Conservation (phyloP, 2,888 invertebrate species). For the Leptogaster cylindrica region DNA sequence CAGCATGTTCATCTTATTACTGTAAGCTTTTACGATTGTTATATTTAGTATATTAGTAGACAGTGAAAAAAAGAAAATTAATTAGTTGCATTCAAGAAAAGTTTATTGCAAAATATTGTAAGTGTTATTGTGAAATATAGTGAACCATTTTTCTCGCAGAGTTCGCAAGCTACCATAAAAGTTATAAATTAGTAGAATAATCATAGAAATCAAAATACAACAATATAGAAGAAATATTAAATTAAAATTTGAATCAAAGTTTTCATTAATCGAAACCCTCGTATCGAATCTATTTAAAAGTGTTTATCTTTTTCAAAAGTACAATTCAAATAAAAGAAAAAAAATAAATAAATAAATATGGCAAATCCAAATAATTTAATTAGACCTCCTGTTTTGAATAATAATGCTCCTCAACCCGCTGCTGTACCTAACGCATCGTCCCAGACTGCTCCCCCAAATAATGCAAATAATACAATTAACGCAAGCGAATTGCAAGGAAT, state of each 20-base stretch:
- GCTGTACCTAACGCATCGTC: neutral
- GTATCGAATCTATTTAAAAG: no score
- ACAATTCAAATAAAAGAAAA: no score
- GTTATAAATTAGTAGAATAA: neutral
- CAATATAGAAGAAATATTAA: neutral
- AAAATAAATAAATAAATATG: neutral
- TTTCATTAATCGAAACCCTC: no score
- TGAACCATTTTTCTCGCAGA: neutral
- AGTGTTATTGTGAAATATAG: no score
- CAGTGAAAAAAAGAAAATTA: neutral
- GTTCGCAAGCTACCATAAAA: neutral
- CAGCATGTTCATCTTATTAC: neutral
- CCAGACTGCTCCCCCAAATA: neutral
- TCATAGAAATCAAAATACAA: neutral
- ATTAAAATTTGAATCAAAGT: no score
- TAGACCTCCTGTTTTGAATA: slow-evolving; percentile 5
- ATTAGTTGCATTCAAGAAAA: no score
- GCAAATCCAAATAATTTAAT: slow-evolving; percentile 10
- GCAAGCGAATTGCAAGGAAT: neutral
- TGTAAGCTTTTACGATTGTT: neutral
- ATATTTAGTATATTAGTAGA: no score
- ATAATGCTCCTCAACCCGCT: no score
- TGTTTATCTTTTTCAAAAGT: neutral
- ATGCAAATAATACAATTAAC: no score
- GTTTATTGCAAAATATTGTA: no score